Evolutionary conservation across 1,140 invertebrate genomes (phyloP).

Genomic region (Heliconius congener): DNA sequence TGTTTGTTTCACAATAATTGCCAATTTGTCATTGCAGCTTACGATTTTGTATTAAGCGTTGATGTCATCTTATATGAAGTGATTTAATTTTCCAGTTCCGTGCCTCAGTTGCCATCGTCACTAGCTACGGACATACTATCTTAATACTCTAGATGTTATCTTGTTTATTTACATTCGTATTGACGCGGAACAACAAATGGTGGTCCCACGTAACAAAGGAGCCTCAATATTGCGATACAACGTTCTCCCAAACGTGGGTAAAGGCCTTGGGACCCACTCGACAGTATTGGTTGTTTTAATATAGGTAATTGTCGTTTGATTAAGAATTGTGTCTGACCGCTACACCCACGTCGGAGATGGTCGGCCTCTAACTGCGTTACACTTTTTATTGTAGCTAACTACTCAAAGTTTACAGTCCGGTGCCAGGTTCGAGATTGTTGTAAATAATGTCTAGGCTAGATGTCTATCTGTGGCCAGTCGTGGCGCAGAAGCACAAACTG

Average conservation of each 20-base stretch:
- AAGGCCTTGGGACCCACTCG: conserved; percentile 69
- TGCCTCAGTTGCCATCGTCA: conserved; percentile 18
- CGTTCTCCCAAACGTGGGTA: conserved; percentile 67
- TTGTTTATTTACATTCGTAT: conserved; percentile 31
- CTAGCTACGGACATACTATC: conserved; percentile 13
- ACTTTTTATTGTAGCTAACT: conserved; percentile 49
- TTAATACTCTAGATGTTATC: conserved; percentile 27
- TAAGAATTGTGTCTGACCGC: conserved; percentile 63
- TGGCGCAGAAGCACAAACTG: no score
- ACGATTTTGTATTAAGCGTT: conserved; percentile 33
- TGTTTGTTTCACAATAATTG: conserved; percentile 42
- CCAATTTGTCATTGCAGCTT: conserved; percentile 35
- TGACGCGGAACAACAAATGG: conserved; percentile 16
- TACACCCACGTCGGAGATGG: conserved; percentile 63
- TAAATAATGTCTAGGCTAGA: conserved; percentile 42
- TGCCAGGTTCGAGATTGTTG: conserved; percentile 17
- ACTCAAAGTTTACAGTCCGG: conserved; percentile 8
- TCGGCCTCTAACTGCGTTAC: conserved; percentile 58
- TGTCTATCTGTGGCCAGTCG: no score
- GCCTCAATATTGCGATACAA: conserved; percentile 51
- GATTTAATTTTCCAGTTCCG: conserved; percentile 40
- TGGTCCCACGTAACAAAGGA: conserved; percentile 44
- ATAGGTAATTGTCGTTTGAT: conserved; percentile 75
- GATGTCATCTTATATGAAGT: conserved; percentile 42
- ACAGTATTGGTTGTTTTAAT: conserved; percentile 72